A percentile compares a stretch with the other conserved stretches of the same genome.
Evolutionary conservation across 2,888 invertebrate genomes (phyloP).

Genomic region (Copidosoma aretas): DNA sequence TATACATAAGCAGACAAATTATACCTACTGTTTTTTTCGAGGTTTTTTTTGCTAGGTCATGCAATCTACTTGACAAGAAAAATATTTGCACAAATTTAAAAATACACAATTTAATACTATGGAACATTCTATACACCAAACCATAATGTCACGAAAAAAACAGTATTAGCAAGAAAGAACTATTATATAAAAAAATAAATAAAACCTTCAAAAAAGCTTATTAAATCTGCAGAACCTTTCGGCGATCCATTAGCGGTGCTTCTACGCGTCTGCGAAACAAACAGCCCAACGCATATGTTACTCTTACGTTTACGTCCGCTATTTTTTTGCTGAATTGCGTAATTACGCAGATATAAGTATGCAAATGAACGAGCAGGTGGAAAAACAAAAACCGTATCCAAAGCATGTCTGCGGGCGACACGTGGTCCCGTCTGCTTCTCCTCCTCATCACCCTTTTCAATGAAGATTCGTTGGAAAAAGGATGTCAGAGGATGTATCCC

Average conservation of each 20-base stretch:
- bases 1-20: too few species aligned
- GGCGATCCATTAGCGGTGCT: slow-evolving; percentile 38
- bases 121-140: too few species aligned
- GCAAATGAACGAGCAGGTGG: slow-evolving; percentile 54
- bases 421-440: slow-evolving; percentile 24
- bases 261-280: slow-evolving; percentile 27
- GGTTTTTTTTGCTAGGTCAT: too few species aligned
- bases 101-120: too few species aligned
- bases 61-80: too few species aligned
- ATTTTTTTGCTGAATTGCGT: slow-evolving; percentile 41
- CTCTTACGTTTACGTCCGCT: slow-evolving; percentile 25
- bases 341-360: slow-evolving; percentile 50
- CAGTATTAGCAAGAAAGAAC: too few species aligned
- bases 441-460: slow-evolving; percentile 31
- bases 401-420: slow-evolving; percentile 24
- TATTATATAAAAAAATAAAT: too few species aligned
- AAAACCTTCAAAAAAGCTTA: neutral
- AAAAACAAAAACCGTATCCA: slow-evolving; percentile 45
- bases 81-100: too few species aligned
- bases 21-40: too few species aligned
- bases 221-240: slow-evolving; percentile 31
- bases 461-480: neutral
- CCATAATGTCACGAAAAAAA: too few species aligned
- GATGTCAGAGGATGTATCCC: too few species aligned
- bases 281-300: slow-evolving; percentile 45